Conservation (phyloP, 2,113 vertebrate genomes). For the Bubalus kerabau region DNA sequence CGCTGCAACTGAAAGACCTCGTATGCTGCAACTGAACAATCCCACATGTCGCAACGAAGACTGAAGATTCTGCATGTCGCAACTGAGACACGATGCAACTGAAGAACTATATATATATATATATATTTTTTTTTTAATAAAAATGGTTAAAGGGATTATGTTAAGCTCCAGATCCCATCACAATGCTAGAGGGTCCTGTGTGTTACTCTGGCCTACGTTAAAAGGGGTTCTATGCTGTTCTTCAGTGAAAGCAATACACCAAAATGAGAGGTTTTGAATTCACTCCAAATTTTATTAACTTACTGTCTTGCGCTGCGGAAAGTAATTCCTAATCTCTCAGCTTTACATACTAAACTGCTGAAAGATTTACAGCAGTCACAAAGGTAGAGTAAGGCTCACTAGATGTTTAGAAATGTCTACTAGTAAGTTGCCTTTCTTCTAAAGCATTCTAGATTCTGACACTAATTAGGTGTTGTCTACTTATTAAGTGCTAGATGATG, state of each 20-base stretch:
- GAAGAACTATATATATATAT: background rate
- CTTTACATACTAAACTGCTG: background rate
- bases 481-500: conserved; percentile 30
- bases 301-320: background rate
- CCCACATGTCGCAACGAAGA: background rate
- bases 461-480: conserved; percentile 28
- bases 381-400: background rate
- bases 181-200: background rate
- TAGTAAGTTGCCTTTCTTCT: conserved; percentile 32
- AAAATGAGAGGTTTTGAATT: background rate
- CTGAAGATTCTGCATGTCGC: background rate
- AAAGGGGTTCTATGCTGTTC: background rate
- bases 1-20: background rate
- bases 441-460: conserved; percentile 29
- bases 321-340: background rate
- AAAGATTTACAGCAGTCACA: background rate
- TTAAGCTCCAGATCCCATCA: background rate
- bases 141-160: background rate
- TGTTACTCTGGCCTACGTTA: background rate
- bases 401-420: conserved; percentile 13
- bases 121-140: background rate
- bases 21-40: background rate
- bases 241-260: background rate
- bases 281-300: background rate
- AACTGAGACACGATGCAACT: fast-evolving